phyloP scores from a whole-genome alignment of 2,113 vertebrate species.

The Empidonax traillii region DNA sequence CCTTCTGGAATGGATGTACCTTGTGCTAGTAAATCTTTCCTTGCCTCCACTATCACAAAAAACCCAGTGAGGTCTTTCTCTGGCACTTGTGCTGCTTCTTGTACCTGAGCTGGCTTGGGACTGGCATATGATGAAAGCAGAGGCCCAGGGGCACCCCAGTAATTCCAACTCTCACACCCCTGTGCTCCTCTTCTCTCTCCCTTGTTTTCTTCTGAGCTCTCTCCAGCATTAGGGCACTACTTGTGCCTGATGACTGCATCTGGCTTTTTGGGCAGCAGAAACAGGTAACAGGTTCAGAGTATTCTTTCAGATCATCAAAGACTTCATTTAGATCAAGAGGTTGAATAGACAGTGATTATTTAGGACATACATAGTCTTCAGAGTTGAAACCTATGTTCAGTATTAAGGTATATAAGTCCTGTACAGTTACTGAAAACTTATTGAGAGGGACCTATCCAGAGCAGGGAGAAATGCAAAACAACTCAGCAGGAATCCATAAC shows the following conservation, averaged over 20 bases:
- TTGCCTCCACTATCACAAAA: not conserved
- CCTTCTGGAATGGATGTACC: not conserved
- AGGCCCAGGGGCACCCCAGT: rapidly evolving
- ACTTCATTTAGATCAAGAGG: not conserved
- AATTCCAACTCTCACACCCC: not conserved
- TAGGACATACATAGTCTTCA: rapidly evolving
- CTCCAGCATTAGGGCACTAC: not conserved
- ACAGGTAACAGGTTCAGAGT: not conserved
- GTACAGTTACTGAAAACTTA: not conserved
- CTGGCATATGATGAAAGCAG: rapidly evolving
- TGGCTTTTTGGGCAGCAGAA: not conserved
- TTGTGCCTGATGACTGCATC: not conserved
- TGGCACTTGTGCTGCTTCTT: not conserved
- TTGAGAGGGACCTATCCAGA: not conserved
- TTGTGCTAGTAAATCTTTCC: not conserved
- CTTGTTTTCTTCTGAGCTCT: not conserved
- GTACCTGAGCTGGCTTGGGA: not conserved
- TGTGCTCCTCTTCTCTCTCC: not conserved
- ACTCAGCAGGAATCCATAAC: not conserved
- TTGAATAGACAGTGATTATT: not conserved
- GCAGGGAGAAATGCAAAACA: not conserved
- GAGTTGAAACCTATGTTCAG: not conserved
- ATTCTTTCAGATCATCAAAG: not conserved
- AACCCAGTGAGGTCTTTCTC: not conserved
- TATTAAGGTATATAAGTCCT: not conserved